Evolutionary conservation across 2,888 invertebrate species (phyloP), one percentile per base, ranked within the genome.

Genomic region (Aporophyla lueneburgensis): DNA sequence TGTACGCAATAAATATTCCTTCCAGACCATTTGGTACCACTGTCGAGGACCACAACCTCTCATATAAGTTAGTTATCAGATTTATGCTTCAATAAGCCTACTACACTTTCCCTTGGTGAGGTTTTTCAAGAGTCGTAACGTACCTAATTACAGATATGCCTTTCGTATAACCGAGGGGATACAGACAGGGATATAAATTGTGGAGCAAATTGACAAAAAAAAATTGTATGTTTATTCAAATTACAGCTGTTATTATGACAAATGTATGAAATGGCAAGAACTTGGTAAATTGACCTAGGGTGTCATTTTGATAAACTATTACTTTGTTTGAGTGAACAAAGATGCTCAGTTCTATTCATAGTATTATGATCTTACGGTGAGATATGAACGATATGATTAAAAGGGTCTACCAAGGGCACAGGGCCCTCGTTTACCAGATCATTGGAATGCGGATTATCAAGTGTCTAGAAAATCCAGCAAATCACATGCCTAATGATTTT

Each of bases 1-100:
- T 61, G 58, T 76, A 62, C 56, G 71, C 66, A 63, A 78, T 76
- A 74, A 70, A 74, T 51, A 81, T 67, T 61, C 63, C 79, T 33
- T 73, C 71, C 73, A 56, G 63, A 56, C 74, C 82, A 73, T 83
- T 83, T 71, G 84, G 62, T 79, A 7, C 59, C 70, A 61, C 56
- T 53, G 72, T 74, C 71, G 65, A 69, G 74, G 10, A 74, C 80
- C 71, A 53, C 79, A 62, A 51, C 62, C 72, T 70, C 66, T 73
- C 33, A 59, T 82, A 79, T 63, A 62, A 69, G 46, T 70, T 75
- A 58, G 74, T 74, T 74, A 78, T 61, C 59, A 71, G 71, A 80
- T 65, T 54, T 76, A 80, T 82, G 67, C 27, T 24, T 46, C 68
- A 71, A 71, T 76, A 80, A 56, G 54, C 58, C 21, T 51, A 53